Evolutionary conservation across 2,113 vertebrate genomes (phyloP).

Genomic region (Datnioides undecimradiatus): DNA sequence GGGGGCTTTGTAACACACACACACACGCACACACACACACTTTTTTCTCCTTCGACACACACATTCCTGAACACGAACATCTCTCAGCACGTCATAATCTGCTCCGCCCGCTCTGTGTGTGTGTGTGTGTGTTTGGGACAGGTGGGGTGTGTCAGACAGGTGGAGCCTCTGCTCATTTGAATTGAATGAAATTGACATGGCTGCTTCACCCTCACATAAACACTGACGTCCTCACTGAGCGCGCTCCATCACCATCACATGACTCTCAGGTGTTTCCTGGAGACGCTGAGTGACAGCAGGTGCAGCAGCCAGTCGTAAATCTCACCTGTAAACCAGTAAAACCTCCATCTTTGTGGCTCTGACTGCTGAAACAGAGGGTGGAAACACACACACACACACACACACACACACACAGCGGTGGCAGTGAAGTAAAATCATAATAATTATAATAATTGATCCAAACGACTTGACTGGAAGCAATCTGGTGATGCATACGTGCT

Average conservation of each 20-base stretch:
- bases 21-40: neutral
- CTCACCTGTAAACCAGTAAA: too few relatives aligned
- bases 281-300: neutral
- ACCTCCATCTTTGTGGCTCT: too few relatives aligned
- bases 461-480: too few relatives aligned
- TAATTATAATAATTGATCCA: too few relatives aligned
- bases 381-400: too few relatives aligned
- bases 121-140: constrained; percentile 19
- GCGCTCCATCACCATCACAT: neutral
- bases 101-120: constrained; percentile 20
- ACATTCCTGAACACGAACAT: constrained; percentile 74
- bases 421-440: too few relatives aligned
- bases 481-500: too few relatives aligned
- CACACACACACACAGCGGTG: too few relatives aligned
- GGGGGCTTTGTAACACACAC: constrained; percentile 37
- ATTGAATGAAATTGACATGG: neutral
- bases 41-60: constrained; percentile 40
- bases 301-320: too few relatives aligned
- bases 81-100: constrained; percentile 69
- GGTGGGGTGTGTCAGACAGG: neutral
- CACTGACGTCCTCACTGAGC: neutral
- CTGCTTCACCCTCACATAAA: neutral
- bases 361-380: too few relatives aligned
- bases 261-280: constrained; percentile 4
- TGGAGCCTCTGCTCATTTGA: neutral